Evolutionary conservation across 2,888 invertebrate species (phyloP), one percentile per base, ranked within the genome.

Genomic region (Lithophane ornitopus): DNA sequence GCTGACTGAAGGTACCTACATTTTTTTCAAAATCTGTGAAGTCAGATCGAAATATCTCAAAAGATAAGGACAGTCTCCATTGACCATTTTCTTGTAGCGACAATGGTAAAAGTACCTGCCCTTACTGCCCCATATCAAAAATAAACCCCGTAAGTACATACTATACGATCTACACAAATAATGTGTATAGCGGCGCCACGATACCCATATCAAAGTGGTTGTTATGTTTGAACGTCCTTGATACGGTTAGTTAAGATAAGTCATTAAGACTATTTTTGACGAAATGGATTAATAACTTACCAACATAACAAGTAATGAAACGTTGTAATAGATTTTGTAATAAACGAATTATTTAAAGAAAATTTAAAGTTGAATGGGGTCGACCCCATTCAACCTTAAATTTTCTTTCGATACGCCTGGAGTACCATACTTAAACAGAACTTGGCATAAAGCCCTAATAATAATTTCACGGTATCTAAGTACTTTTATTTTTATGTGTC

Each of bases 401-500:
- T n/a, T n/a, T n/a, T n/a, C 0, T 39, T 61, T 14, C 8, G 11
- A 11, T 14, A 61, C 16, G 16, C 1, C 44, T 46, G 26, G 28
- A n/a, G 19, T 26, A 11, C 9, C 2, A 19, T 9, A 39, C 26
- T 49, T 61, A 46, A n/a, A 54, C 26, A 16, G 12, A 80, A 80
- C 39, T 52, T 44, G 14, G 3, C 11, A 22, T 16, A 11, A 14
- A 49, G 6, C n/a, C 26, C 0, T 41, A 39, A 46, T 22, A 39
- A 52, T 54, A n/a, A 52, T 54, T 34, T 52, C 22, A 39, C 7
- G 14, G 9, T 54, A 41, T 8, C 12, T 58, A 46, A n/a, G 19
- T 65, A 39, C 28, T 65, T 39, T 81, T n/a, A 54, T 65, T 39
- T 54, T 58, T 14, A 74, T 56, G 28, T 61, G 7, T 46, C 14